Conservation (phyloP, 2,797 vertebrate genomes). For the Bradypus variegatus region DNA sequence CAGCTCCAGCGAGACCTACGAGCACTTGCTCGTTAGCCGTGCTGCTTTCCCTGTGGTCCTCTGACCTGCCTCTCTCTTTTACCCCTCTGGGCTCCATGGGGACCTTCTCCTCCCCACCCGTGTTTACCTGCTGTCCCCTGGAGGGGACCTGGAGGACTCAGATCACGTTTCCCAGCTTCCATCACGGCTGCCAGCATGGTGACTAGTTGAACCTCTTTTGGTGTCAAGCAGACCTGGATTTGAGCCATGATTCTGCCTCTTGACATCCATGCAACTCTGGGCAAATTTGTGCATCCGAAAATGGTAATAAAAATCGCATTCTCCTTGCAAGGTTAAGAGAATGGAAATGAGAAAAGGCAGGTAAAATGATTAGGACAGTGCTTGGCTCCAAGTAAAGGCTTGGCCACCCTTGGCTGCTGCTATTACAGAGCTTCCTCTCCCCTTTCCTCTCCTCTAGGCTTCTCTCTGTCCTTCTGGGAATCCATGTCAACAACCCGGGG, state of each 20-base stretch:
- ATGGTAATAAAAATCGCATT: background rate
- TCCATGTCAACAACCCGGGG: background rate
- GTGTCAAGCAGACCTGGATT: background rate
- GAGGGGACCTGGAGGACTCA: background rate
- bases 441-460: background rate
- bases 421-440: too few relatives aligned
- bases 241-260: background rate
- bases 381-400: background rate
- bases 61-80: background rate
- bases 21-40: background rate
- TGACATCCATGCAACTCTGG: background rate
- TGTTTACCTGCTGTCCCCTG: background rate
- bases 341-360: background rate
- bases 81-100: fast-evolving
- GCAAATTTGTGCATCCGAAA: background rate
- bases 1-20: fast-evolving
- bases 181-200: too few relatives aligned
- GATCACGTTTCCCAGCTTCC: background rate
- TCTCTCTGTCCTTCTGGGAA: background rate
- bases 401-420: background rate
- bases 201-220: background rate
- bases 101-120: background rate
- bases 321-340: background rate
- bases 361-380: background rate
- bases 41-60: fast-evolving